Percentiles rank a stretch among this genome's conserved stretches.
These are phyloP conservation scores for Agrilus cyanescens DNA, from an alignment of 2,888 invertebrate genomes.

Conservation along the genomic window DNA sequence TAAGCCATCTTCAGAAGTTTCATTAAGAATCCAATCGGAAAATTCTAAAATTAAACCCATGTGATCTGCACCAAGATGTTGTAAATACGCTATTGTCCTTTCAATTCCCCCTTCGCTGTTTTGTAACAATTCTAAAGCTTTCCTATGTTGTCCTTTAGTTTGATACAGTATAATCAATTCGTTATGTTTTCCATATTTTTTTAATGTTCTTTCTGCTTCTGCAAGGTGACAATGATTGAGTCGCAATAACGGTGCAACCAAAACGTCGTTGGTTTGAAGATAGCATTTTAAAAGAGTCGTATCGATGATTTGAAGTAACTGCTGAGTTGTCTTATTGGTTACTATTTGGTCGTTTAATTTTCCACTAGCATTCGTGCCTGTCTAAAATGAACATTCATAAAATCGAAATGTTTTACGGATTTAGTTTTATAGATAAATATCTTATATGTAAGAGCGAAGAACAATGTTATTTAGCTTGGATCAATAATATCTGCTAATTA, in stretches of 20 bases:
- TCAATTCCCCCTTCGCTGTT: slow-evolving; percentile 67
- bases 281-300: slow-evolving; percentile 96
- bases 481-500: too few species aligned
- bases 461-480: too few species aligned
- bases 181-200: slow-evolving; percentile 76
- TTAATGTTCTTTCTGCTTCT: slow-evolving; percentile 83
- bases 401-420: too few species aligned
- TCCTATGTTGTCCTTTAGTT: slow-evolving; percentile 82
- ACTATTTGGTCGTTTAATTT: slow-evolving; percentile 34
- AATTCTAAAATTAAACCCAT: slow-evolving; percentile 86
- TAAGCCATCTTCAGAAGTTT: slow-evolving; percentile 80
- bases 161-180: slow-evolving; percentile 94
- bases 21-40: slow-evolving; percentile 81
- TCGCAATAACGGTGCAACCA: slow-evolving; percentile 82
- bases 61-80: slow-evolving; percentile 55
- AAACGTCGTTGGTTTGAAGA: slow-evolving; percentile 90
- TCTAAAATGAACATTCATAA: slow-evolving; percentile 17
- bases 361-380: slow-evolving; percentile 26
- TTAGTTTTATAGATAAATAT: too few species aligned
- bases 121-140: slow-evolving; percentile 78
- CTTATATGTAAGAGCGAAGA: too few species aligned
- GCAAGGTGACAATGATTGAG: slow-evolving; percentile 87
- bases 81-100: slow-evolving; percentile 81
- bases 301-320: slow-evolving; percentile 84
- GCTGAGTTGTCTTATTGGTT: slow-evolving; percentile 43